Evolutionary conservation across 2,113 vertebrate species (phyloP).

Genomic region (Triplophysa siluroides): DNA sequence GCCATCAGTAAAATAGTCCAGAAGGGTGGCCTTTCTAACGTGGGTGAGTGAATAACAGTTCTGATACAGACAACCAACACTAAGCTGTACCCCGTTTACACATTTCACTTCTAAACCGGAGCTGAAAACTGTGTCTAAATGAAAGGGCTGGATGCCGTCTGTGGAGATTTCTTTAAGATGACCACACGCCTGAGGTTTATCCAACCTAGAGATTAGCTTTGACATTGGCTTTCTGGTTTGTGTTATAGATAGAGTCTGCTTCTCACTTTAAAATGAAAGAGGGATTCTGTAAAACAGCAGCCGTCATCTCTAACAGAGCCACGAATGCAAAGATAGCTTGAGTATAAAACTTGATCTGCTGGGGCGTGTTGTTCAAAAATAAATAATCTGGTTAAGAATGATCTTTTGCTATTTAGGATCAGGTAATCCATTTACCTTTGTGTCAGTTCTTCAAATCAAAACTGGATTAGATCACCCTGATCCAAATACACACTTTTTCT

Average conservation of each 20-base stretch:
- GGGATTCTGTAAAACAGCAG: constrained; percentile 36
- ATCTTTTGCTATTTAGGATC: too few species aligned
- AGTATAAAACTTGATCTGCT: not conserved
- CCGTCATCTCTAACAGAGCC: not conserved
- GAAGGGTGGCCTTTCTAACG: constrained; percentile 92
- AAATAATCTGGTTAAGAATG: too few species aligned
- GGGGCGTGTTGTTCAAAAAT: not conserved
- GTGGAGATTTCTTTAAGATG: constrained; percentile 55
- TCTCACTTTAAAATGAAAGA: constrained; percentile 38
- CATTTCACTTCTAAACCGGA: constrained; percentile 74
- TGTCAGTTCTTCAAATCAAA: too few species aligned
- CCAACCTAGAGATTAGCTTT: constrained; percentile 56
- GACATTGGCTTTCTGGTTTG: constrained; percentile 49
- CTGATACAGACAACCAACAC: not conserved
- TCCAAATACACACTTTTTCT: too few species aligned
- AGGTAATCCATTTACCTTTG: too few species aligned
- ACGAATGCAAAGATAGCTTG: not conserved
- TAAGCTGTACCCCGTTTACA: constrained; percentile 50
- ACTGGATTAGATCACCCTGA: too few species aligned
- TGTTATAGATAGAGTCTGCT: constrained; percentile 50
- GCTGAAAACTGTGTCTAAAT: constrained; percentile 66
- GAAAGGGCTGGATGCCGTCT: constrained; percentile 63
- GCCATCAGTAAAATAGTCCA: constrained; percentile 89
- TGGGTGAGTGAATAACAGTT: constrained; percentile 78
- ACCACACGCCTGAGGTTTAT: constrained; percentile 58